These are phyloP conservation scores for Spea bombifrons DNA, from an alignment of 2,113 vertebrate genomes.

Conservation along the genomic window DNA sequence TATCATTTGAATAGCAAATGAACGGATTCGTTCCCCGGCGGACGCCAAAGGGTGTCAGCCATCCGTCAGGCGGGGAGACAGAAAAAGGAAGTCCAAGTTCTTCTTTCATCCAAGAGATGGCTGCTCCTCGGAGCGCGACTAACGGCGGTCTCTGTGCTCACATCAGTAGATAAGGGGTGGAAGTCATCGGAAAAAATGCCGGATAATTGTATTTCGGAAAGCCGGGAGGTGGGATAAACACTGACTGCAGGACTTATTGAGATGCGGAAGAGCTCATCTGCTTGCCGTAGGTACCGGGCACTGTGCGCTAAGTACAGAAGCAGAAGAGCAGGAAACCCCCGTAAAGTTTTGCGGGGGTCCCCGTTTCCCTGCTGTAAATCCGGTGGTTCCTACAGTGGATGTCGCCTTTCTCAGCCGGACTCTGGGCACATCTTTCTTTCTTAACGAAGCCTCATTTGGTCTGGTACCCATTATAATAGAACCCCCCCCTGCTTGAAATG, in stretches of 20 bases:
- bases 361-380: too few relatives aligned
- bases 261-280: too few relatives aligned
- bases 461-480: too few relatives aligned
- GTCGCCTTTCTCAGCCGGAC: too few relatives aligned
- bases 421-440: too few relatives aligned
- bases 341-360: too few relatives aligned
- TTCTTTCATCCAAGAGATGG: slow-evolving; percentile 10
- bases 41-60: slow-evolving; percentile 16
- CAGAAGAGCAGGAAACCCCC: too few relatives aligned
- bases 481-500: too few relatives aligned
- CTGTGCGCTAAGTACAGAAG: too few relatives aligned
- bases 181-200: neutral
- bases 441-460: too few relatives aligned
- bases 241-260: neutral
- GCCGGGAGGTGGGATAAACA: neutral
- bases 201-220: neutral
- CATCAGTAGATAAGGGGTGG: slow-evolving; percentile 3
- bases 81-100: neutral
- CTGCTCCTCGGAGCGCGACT: slow-evolving; percentile 13
- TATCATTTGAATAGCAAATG: slow-evolving; percentile 38
- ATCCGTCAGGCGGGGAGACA: neutral
- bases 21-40: slow-evolving; percentile 19
- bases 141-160: neutral
- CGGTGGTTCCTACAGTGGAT: too few relatives aligned
- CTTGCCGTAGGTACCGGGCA: too few relatives aligned